Evolutionary conservation across 2,888 invertebrate genomes (phyloP).

Genomic region (Meloe dianella): DNA sequence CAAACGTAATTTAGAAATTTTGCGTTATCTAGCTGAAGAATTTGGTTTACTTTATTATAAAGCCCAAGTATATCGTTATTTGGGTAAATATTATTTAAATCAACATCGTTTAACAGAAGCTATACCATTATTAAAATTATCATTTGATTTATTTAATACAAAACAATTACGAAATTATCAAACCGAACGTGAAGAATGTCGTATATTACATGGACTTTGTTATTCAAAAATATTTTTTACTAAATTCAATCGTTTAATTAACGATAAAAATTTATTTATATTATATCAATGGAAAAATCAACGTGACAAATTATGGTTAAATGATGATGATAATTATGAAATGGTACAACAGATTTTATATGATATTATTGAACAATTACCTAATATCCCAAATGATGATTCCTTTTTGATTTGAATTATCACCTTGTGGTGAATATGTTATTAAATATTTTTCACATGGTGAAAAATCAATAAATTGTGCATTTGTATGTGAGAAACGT

Average conservation of each 20-base stretch:
- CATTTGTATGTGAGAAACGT: constrained; percentile 87
- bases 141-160: constrained; percentile 49
- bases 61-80: constrained; percentile 51
- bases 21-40: constrained; percentile 44
- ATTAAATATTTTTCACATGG: constrained; percentile 97
- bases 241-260: background rate
- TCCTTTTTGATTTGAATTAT: constrained; percentile 75
- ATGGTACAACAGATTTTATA: background rate
- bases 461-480: constrained; percentile 96
- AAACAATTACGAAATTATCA: constrained; percentile 20
- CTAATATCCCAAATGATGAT: constrained; percentile 97
- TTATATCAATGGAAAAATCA: constrained; percentile 51
- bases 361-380: constrained; percentile 49
- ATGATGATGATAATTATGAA: background rate
- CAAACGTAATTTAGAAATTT: constrained; percentile 42
- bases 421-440: constrained; percentile 86
- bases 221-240: background rate
- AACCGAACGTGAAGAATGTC: background rate
- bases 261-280: constrained; percentile 35
- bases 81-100: constrained; percentile 54
- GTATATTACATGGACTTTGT: background rate
- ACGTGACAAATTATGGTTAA: constrained; percentile 42
- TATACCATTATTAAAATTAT: constrained; percentile 47
- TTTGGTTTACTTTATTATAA: constrained; percentile 47
- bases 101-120: constrained; percentile 47